Percentiles rank a stretch among this genome's conserved stretches.
These are phyloP conservation scores for Phengaris arion DNA, from an alignment of 2,888 invertebrate genomes.

Conservation along the genomic window DNA sequence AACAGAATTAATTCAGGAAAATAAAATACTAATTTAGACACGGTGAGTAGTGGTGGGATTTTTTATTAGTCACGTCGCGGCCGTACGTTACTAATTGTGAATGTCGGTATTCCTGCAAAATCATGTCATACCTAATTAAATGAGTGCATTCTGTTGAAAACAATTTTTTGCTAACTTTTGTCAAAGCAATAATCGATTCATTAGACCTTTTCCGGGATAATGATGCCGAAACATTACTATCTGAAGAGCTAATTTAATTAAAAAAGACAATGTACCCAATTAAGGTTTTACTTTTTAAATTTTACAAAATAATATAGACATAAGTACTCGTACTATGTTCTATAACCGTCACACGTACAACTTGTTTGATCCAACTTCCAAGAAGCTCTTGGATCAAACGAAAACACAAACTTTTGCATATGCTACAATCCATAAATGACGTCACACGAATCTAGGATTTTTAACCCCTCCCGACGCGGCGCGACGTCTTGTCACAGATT, in stretches of 20 bases:
- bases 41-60: neutral
- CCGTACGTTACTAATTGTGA: slow-evolving; percentile 19
- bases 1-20: slow-evolving; percentile 3
- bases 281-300: too few relatives aligned
- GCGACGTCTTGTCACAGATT: too few relatives aligned
- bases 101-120: slow-evolving; percentile 12
- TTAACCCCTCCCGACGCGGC: too few relatives aligned
- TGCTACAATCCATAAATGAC: too few relatives aligned
- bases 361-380: neutral
- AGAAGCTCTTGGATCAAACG: too few relatives aligned
- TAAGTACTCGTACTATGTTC: too few relatives aligned
- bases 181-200: neutral
- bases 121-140: neutral
- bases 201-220: neutral
- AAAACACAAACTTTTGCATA: too few relatives aligned
- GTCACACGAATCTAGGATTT: too few relatives aligned
- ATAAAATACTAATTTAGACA: slow-evolving; percentile 12
- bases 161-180: neutral
- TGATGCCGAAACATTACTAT: neutral
- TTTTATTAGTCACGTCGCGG: slow-evolving; percentile 13
- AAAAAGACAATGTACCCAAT: too few relatives aligned
- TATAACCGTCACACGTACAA: neutral
- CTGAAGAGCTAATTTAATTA: too few relatives aligned
- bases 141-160: neutral
- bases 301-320: too few relatives aligned